phyloP scores from a whole-genome alignment of 2,888 invertebrate species.

The Octonoba sinensis region DNA sequence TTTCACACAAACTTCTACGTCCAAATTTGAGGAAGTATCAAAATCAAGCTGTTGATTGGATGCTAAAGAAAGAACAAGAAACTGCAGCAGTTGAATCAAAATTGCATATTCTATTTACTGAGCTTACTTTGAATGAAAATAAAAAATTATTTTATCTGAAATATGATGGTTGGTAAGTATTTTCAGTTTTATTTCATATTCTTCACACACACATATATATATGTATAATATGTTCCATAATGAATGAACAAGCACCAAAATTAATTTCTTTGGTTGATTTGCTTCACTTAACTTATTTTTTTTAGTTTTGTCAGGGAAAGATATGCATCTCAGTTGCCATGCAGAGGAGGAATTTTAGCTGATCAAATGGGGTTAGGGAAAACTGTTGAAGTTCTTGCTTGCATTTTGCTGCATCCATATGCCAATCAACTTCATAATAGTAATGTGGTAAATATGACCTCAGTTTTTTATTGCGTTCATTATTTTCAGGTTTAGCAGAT shows the following conservation, averaged over 20 bases:
- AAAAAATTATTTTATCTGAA: constrained; percentile 72
- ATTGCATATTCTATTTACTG: constrained; percentile 70
- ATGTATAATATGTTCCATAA: no score
- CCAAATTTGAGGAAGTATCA: constrained; percentile 79
- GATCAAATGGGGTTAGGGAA: constrained; percentile 88
- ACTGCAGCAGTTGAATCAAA: constrained; percentile 17
- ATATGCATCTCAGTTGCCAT: constrained; percentile 66
- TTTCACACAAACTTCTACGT: constrained; percentile 71
- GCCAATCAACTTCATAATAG: no score
- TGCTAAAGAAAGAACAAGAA: constrained; percentile 72
- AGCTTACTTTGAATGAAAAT: constrained; percentile 69
- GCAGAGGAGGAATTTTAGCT: constrained; percentile 81
- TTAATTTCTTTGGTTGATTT: background rate
- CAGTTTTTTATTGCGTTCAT: background rate
- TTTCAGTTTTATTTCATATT: background rate
- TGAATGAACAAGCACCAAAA: no score
- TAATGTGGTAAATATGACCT: background rate
- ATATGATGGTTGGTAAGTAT: constrained; percentile 72
- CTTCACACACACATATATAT: background rate
- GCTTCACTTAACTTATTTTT: constrained; percentile 13
- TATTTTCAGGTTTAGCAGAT: no score
- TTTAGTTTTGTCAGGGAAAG: constrained; percentile 68
- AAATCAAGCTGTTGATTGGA: constrained; percentile 78
- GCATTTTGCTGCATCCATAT: constrained; percentile 76
- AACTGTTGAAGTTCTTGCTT: constrained; percentile 81